phyloP scores from a whole-genome alignment of 2,797 vertebrate species.

The Poecilia picta region DNA sequence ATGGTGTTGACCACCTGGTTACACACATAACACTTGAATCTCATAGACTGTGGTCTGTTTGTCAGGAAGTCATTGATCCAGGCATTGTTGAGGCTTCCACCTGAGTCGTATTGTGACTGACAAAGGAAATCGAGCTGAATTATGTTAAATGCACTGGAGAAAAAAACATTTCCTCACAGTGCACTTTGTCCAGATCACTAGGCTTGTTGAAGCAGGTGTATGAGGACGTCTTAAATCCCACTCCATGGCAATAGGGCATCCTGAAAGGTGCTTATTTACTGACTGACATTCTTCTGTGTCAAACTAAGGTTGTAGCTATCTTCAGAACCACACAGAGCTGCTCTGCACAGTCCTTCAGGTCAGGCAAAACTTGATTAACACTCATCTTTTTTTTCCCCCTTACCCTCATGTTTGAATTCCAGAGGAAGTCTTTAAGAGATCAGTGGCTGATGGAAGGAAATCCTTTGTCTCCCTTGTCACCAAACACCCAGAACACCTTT shows the following conservation, averaged over 20 bases:
- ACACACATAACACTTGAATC: not conserved
- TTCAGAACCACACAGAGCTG: not conserved
- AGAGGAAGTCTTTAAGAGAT: constrained; percentile 91
- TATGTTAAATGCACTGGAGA: no score
- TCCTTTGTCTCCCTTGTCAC: constrained; percentile 55
- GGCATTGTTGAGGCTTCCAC: no score
- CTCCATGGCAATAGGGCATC: not conserved
- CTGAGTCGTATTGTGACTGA: no score
- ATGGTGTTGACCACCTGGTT: not conserved
- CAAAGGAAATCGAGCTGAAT: no score
- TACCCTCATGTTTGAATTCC: constrained; percentile 5
- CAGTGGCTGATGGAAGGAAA: constrained; percentile 88
- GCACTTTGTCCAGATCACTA: no score
- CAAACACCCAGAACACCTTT: constrained; percentile 52
- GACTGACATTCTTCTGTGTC: not conserved
- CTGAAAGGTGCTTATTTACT: not conserved
- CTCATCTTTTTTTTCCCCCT: not conserved
- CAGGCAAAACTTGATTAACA: no score
- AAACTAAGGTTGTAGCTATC: not conserved
- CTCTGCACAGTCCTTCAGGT: not conserved
- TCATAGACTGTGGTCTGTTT: not conserved
- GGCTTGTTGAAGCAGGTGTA: not conserved
- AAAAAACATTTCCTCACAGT: no score
- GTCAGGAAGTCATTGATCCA: no score
- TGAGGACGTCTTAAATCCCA: not conserved